A percentile compares a stretch with the other conserved stretches of the same genome.
phyloP scores from a whole-genome alignment of 2,797 vertebrate genomes.

The Carduelis carduelis region DNA sequence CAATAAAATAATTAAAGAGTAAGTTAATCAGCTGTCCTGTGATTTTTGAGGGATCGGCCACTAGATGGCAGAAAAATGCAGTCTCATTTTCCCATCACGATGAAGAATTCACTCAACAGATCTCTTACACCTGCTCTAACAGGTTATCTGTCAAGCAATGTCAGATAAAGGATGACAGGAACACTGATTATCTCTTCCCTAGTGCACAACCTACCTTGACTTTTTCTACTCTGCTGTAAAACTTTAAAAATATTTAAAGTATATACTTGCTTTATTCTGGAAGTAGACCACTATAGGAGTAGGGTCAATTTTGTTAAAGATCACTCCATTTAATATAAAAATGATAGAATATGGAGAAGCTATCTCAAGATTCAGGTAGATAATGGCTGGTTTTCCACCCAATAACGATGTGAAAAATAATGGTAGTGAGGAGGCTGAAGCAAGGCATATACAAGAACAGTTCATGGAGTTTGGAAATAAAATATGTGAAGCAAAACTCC shows the following conservation, averaged over 20 bases:
- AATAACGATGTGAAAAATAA: not conserved
- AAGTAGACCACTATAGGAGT: not conserved
- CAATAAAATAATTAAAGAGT: not conserved
- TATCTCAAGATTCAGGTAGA: not conserved
- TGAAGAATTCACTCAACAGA: not conserved
- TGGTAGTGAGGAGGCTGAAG: not conserved
- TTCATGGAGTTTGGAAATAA: not conserved
- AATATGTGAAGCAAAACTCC: not conserved
- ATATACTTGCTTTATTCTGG: not conserved
- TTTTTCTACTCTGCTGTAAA: not conserved
- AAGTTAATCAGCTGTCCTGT: not conserved
- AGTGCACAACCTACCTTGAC: not conserved
- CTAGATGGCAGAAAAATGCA: slow-evolving; percentile 63
- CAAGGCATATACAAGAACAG: not conserved
- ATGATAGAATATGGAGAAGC: not conserved
- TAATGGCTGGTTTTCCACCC: not conserved
- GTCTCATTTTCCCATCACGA: not conserved
- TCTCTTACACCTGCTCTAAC: not conserved
- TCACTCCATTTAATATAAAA: not conserved
- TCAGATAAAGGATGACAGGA: not conserved
- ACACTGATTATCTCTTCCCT: not conserved
- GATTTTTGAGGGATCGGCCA: slow-evolving; percentile 5
- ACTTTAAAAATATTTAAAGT: not conserved
- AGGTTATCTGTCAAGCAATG: not conserved
- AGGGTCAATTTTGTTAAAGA: not conserved